Evolutionary conservation across 2,888 invertebrate species (phyloP), one percentile per base, ranked within the genome.

Genomic region (Agonopterix alstromeriana): DNA sequence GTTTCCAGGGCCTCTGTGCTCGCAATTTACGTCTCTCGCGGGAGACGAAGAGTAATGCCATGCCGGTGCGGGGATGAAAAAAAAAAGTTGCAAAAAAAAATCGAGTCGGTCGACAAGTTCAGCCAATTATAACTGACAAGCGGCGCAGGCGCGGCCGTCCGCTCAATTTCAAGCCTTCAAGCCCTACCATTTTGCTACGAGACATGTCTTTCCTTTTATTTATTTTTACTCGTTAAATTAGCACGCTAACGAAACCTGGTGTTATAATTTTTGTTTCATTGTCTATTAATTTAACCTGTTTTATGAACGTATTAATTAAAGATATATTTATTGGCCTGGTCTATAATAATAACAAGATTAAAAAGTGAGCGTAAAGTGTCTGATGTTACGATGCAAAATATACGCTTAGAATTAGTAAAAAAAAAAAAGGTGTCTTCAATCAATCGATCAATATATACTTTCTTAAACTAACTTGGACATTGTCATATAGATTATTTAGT

Each of bases 121-220:
- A 84, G 82, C 87, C 88, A 89, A 89, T 89, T 89, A 89, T 86
- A 88, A 83, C 77, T 86, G 88, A 89, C 87, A 82, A 77, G 82
- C 76, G 71, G 71, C 77, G 77, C 79, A 77, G 74, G 76, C 78
- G 78, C 77, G 76, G 73, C 78, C 73, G 76, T 69, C 65, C 66
- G 74, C 67, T 77, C 77, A 80, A 78, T 80, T 80, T 78, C 72
- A 76, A 80, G 73, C 75, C 73, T 74, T 12, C 12, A 12, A 42
- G 42, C 11, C 11, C 11, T 42, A 42, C 10, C 42, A 42, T 12
- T 42, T 42, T 11, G 12, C 10, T 12, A 12, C 42, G 12, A 42
- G 12, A 10, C 27, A 7, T 27, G 27, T 27, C 27, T 27, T 27
- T 27, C 5, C 27, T 27, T 27, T 27, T 27, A 27, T 27, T 42